These are phyloP conservation scores for Hippopotamus amphibius DNA, from an alignment of 2,113 vertebrate genomes.

Conservation along the genomic window DNA sequence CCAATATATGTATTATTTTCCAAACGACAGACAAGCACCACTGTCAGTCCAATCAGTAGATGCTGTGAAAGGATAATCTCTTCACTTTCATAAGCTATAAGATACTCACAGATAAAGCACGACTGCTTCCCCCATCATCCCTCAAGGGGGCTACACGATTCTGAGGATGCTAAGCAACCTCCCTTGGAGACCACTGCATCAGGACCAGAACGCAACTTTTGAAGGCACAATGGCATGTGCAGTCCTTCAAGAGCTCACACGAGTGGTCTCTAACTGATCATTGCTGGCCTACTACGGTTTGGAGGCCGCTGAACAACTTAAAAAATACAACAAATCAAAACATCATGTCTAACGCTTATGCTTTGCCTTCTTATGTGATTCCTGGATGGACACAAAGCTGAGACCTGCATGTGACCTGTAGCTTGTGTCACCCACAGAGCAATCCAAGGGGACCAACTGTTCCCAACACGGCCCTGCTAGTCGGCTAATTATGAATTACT, in stretches of 20 bases:
- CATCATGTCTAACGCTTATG: background rate
- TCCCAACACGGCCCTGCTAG: fast-evolving
- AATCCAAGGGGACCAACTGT: fast-evolving
- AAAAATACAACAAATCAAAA: background rate
- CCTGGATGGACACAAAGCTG: background rate
- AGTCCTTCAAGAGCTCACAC: background rate
- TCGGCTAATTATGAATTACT: background rate
- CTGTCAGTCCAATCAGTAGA: background rate
- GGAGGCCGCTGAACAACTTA: background rate
- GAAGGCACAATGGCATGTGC: fast-evolving
- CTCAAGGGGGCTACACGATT: background rate
- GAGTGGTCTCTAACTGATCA: background rate
- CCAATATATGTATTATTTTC: background rate
- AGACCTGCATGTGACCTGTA: background rate
- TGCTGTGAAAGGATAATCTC: background rate
- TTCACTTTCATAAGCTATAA: background rate
- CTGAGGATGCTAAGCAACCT: background rate
- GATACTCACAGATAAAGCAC: background rate
- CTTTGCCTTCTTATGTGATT: background rate
- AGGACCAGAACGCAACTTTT: background rate
- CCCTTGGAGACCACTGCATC: background rate
- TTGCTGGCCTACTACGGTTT: background rate
- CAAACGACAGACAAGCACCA: background rate
- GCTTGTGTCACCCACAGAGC: background rate
- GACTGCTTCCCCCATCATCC: background rate